Base-by-base conservation (phyloP, 2,113 vertebrate species). In the Parus major region DNA sequence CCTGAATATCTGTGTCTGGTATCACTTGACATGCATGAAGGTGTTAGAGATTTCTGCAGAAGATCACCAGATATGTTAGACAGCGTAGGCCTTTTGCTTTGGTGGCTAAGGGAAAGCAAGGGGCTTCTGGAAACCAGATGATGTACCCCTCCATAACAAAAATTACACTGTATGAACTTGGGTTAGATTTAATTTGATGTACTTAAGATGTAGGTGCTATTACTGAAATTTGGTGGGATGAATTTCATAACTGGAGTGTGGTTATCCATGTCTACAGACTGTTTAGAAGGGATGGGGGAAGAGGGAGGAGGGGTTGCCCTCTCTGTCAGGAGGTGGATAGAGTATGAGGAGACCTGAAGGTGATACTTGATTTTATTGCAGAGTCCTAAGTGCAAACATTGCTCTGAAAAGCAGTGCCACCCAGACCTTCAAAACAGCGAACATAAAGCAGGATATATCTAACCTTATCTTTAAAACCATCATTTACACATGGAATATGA, bases 281-380 rank as follows among this genome's bases (percentile, higher is more conserved):
- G 22, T n/a, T 82, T 39, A 41, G 33, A 69, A 52, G 15, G 12
- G 9, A 33, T 5, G 33, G 17, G 11, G 4, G 2, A 63, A 24
- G 21, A 56, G 7, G 4, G 6, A 7, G 3, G 16, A 65, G 2
- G 14, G 0, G 0, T 36, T 79, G 49, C 24, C 15, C 9, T 80
- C 12, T 46, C 3, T 8, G 2, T 46, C 21, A 35, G 31, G 28
- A 44, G 7, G 24, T 15, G 5, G 16, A 33, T 25, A 33, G 27
- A 57, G 2, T 29, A 4, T 49, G 19, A 47, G 60, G 46, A 60
- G 17, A 27, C 17, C 21, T 71, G 57, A 68, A 85, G 13, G 44
- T 22, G 63, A 12, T 19, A 15, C 15, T 36, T 64, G 22, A 46
- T 14, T 60, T 80, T 80, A 22, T 29, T 42, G 8, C 18, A 84